Evolutionary conservation across 2,797 vertebrate genomes (phyloP), one percentile per base, ranked within the genome.

Genomic region (Sarcophilus harrisii): DNA sequence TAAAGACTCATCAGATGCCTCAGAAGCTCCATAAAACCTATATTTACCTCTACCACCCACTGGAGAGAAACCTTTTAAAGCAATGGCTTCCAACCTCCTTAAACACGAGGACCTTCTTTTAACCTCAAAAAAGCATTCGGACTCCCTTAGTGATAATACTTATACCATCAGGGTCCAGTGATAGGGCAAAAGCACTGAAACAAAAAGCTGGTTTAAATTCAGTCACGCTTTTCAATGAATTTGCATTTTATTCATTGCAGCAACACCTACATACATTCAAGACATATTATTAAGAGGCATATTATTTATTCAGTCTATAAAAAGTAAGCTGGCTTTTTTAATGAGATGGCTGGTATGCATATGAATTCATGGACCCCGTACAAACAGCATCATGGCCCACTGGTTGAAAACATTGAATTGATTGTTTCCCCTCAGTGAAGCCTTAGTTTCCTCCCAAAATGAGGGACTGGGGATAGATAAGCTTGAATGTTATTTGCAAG

Each of bases 301-400:
- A 87, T 87, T 87, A 87, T 87, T 87, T 87, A 87, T 87, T 45
- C 73, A 87, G 73, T 87, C 73, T 87, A 87, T 87, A 87, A 87
- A 87, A 87, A 45, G 73, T 87, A 87, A 45, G 73, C 38, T 87
- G n/a, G 38, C 9, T 45, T 87, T 45, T 87, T 87, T 87, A 87
- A 87, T 87, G 73, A 87, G 38, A 24, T 87, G 73, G 73, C 38
- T 45, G 38, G 38, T 49, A 27, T 87, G 73, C 73, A 87, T 49
- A 45, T 87, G 73, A 45, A 45, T 87, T 45, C 38, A 87, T 5
- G 30, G 38, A 45, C 73, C 73, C 38, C 8, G 1, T 45, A 45
- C 21, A 45, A 87, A 87, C 1, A 45, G 73, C 73, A 87, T 21
- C 38, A 87, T 27, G 38, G 2, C 24, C 66, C 73, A 87, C 9